Conservation (phyloP, 2,888 invertebrate genomes). For the Acleris literana region DNA sequence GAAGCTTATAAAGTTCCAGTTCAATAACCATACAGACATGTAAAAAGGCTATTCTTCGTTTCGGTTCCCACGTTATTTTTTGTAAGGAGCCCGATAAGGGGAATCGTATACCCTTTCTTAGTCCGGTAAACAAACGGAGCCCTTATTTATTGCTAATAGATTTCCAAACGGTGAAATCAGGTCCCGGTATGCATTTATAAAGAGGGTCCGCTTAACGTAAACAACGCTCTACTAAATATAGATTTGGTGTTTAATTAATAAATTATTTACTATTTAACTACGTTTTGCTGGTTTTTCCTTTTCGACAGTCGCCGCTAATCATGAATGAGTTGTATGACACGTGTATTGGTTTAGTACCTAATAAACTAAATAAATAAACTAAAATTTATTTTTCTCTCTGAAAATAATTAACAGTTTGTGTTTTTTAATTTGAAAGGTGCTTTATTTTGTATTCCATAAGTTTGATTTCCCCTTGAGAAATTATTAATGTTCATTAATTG, state of each 20-base stretch:
- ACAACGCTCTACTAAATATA: slow-evolving; percentile 14
- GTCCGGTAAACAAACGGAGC: slow-evolving; percentile 71
- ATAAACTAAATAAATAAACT: too few relatives aligned
- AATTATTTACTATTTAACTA: background rate
- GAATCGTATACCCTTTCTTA: slow-evolving; percentile 79
- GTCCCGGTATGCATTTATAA: slow-evolving; percentile 64
- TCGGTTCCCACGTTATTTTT: slow-evolving; percentile 81
- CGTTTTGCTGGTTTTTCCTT: too few relatives aligned
- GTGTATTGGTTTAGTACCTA: too few relatives aligned
- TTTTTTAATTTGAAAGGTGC: too few relatives aligned
- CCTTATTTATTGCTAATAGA: slow-evolving; percentile 81
- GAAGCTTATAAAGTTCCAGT: slow-evolving; percentile 62
- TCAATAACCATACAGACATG: slow-evolving; percentile 64
- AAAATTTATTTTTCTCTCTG: too few relatives aligned
- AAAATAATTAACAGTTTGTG: too few relatives aligned
- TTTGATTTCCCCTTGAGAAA: too few relatives aligned
- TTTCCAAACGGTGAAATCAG: slow-evolving; percentile 70
- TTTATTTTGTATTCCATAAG: too few relatives aligned
- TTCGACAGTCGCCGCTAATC: too few relatives aligned
- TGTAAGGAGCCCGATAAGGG: slow-evolving; percentile 78
- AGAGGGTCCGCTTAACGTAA: slow-evolving; percentile 56
- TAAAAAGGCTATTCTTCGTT: slow-evolving; percentile 74
- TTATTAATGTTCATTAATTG: too few relatives aligned
- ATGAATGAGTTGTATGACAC: too few relatives aligned
- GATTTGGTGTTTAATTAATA: slow-evolving; percentile 10